Percentiles rank a stretch among this genome's conserved stretches.
Evolutionary conservation across 1,140 invertebrate genomes (phyloP).

Genomic region (Scylla paramamosain): DNA sequence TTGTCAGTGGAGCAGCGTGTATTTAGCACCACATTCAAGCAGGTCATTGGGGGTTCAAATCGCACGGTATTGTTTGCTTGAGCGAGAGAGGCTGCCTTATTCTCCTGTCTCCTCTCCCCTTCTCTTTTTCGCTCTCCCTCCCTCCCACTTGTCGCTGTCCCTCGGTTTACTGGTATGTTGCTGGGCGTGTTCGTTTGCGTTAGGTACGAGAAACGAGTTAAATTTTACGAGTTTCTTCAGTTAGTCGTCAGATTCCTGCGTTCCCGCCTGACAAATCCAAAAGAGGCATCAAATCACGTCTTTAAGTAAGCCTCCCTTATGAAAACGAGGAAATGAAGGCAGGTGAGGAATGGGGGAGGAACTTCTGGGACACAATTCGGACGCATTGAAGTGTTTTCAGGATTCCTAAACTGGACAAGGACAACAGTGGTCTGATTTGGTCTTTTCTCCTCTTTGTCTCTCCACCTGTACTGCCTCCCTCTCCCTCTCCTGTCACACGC

Average conservation of each 20-base stretch:
- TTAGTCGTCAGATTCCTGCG: not conserved
- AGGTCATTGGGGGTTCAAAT: not conserved
- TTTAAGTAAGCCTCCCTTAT: too few species aligned
- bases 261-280: too few species aligned
- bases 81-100: not conserved
- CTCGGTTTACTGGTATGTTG: not conserved
- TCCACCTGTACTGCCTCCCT: conserved; percentile 24
- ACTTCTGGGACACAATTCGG: not conserved
- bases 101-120: not conserved
- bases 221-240: not conserved
- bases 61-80: conserved; percentile 30
- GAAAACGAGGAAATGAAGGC: not conserved
- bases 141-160: not conserved
- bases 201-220: not conserved
- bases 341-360: not conserved
- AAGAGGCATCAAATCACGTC: too few species aligned
- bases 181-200: not conserved
- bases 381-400: not conserved
- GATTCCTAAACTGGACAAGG: not conserved
- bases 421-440: not conserved
- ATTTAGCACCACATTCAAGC: not conserved
- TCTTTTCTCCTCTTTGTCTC: conserved; percentile 18
- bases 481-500: conserved; percentile 32
- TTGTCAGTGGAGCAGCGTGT: not conserved
- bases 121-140: not conserved